Percentiles rank a stretch among this genome's conserved stretches.
Conservation (phyloP, 2,888 invertebrate genomes). For the Blastobasis adustella region DNA sequence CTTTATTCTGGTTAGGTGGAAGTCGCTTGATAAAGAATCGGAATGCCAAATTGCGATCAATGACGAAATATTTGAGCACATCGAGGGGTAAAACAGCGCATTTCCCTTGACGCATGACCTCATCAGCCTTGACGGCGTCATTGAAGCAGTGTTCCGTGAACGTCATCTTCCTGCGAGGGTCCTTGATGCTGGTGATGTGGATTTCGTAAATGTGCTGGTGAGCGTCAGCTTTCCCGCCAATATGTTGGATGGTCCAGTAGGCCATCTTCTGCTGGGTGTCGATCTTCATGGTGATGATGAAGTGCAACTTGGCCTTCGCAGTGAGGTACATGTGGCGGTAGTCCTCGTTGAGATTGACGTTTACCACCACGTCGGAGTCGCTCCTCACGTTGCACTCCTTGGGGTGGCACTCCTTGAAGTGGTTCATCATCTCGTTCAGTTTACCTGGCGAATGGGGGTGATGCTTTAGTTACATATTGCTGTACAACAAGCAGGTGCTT, state of each 20-base stretch:
- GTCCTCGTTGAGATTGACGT: conserved; percentile 33
- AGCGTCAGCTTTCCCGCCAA: conserved; percentile 49
- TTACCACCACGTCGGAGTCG: conserved; percentile 40
- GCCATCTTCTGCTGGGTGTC: conserved; percentile 52
- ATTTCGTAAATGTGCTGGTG: conserved; percentile 54
- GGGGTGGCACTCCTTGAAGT: conserved; percentile 54
- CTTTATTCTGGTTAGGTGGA: conserved; percentile 13
- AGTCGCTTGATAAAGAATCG: conserved; percentile 45
- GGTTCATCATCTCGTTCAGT: conserved; percentile 47
- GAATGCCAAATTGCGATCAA: conserved; percentile 42
- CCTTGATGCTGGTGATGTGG: conserved; percentile 46
- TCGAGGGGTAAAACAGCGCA: conserved; percentile 53
- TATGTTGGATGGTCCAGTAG: conserved; percentile 55
- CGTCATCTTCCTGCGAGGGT: conserved; percentile 39
- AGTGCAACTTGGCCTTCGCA: conserved; percentile 43
- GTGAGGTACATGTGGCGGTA: conserved; percentile 46
- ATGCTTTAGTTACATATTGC: no score
- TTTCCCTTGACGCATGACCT: conserved; percentile 46
- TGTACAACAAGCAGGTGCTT: no score
- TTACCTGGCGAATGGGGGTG: conserved; percentile 23
- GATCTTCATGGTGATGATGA: conserved; percentile 51
- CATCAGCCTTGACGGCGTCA: conserved; percentile 49
- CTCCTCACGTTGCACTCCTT: conserved; percentile 34
- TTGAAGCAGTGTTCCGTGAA: conserved; percentile 57
- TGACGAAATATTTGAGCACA: conserved; percentile 40